These are phyloP conservation scores for Aphrophora alni DNA, from an alignment of 2,888 invertebrate species.

Conservation along the genomic window DNA sequence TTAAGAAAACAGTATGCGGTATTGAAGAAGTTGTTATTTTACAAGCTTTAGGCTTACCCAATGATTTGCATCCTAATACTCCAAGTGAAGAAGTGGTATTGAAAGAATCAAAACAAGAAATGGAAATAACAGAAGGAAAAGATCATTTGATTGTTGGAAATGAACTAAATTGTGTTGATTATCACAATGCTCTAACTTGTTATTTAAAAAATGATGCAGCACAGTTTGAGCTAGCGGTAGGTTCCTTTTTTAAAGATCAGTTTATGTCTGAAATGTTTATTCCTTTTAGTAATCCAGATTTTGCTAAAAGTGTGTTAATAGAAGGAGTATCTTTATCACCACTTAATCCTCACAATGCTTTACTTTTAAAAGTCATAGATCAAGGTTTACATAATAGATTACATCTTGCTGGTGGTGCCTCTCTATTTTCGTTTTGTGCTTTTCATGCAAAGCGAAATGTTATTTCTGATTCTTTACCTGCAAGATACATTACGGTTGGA, in stretches of 20 bases:
- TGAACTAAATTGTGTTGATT: conserved; percentile 63
- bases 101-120: conserved; percentile 53
- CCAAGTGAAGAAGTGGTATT: conserved; percentile 58
- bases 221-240: conserved; percentile 69
- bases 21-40: conserved; percentile 73
- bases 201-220: conserved; percentile 73
- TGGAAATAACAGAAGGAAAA: conserved; percentile 54
- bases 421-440: conserved; percentile 75
- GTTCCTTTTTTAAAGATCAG: conserved; percentile 62
- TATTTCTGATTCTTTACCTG: conserved; percentile 67
- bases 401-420: conserved; percentile 78
- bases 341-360: conserved; percentile 62
- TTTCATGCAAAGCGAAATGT: conserved; percentile 73
- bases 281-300: conserved; percentile 78
- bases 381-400: conserved; percentile 63
- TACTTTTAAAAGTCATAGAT: conserved; percentile 66
- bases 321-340: conserved; percentile 74
- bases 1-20: conserved; percentile 71
- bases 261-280: conserved; percentile 63
- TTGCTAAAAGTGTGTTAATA: conserved; percentile 66
- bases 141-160: conserved; percentile 65
- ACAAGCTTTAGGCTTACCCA: conserved; percentile 72
- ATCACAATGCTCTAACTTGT: conserved; percentile 65
- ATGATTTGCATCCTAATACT: conserved; percentile 68
- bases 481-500: conserved; percentile 74